Evolutionary conservation across 1,140 invertebrate genomes (phyloP).

Genomic region (Brachionus asplanchnoidis): DNA sequence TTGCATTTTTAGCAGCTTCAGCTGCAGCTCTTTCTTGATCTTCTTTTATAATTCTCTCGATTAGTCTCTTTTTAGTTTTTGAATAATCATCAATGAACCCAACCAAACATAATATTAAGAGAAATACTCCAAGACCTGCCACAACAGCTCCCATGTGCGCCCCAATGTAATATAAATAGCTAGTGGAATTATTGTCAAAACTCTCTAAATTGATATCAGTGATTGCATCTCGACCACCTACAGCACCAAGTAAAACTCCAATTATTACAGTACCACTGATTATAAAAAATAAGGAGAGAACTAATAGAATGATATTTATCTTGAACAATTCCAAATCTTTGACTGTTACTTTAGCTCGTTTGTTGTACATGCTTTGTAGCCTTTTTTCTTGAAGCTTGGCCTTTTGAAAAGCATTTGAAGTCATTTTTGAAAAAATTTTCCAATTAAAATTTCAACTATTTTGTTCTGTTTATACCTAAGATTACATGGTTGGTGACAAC

Average conservation of each 20-base stretch:
- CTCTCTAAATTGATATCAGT: neutral
- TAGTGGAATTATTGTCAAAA: neutral
- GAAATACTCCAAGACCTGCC: neutral
- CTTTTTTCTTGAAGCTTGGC: constrained; percentile 27
- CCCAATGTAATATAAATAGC: constrained; percentile 13
- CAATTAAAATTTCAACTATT: neutral
- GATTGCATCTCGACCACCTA: neutral
- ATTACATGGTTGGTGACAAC: neutral
- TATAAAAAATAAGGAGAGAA: neutral
- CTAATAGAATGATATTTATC: neutral
- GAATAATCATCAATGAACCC: constrained; percentile 36
- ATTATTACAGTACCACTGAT: neutral
- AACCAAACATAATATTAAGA: constrained; percentile 21
- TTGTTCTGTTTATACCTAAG: neutral
- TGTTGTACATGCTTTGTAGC: neutral
- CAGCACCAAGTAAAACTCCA: constrained; percentile 30
- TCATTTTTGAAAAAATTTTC: constrained; percentile 4
- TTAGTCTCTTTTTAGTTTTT: constrained; percentile 34
- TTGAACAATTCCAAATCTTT: constrained; percentile 34
- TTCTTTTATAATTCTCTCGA: constrained; percentile 28
- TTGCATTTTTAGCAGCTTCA: constrained; percentile 39
- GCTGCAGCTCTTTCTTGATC: constrained; percentile 39
- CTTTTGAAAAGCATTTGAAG: constrained; percentile 3
- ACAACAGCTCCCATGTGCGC: neutral
- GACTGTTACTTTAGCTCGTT: constrained; percentile 1